Conservation (phyloP, 2,888 invertebrate species). For the Caradrina kadenii region DNA sequence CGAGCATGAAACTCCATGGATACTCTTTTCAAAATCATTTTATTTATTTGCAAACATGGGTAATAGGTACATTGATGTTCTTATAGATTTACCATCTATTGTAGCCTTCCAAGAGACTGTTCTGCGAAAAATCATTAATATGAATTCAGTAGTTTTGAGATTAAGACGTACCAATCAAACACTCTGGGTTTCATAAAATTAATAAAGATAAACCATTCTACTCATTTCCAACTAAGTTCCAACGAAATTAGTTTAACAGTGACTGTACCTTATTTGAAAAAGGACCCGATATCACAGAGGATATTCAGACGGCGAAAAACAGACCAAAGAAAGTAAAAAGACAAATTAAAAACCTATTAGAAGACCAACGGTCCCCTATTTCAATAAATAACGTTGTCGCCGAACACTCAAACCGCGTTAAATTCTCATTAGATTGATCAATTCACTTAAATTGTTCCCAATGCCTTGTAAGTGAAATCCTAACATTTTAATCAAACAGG, state of each 20-base stretch:
- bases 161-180: not conserved
- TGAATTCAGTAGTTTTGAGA: not conserved
- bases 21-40: too few relatives aligned
- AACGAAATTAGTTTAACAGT: not conserved
- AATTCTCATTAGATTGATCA: conserved; percentile 69
- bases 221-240: not conserved
- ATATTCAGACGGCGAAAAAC: conserved; percentile 7
- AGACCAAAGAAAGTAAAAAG: conserved; percentile 23
- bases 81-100: too few relatives aligned
- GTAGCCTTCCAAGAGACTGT: too few relatives aligned
- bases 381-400: conserved; percentile 58
- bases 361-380: conserved; percentile 31
- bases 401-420: conserved; percentile 57
- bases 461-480: conserved; percentile 66
- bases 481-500: conserved; percentile 67
- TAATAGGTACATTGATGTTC: too few relatives aligned
- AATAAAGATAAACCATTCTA: not conserved
- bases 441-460: conserved; percentile 62
- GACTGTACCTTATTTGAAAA: conserved; percentile 5
- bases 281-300: not conserved
- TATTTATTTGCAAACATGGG: too few relatives aligned
- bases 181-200: not conserved
- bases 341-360: conserved; percentile 55
- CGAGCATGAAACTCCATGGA: too few relatives aligned
- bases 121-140: too few relatives aligned